A percentile compares a stretch with the other conserved stretches of the same genome.
Conservation (phyloP, 2,888 invertebrate species). For the Melieria picta region DNA sequence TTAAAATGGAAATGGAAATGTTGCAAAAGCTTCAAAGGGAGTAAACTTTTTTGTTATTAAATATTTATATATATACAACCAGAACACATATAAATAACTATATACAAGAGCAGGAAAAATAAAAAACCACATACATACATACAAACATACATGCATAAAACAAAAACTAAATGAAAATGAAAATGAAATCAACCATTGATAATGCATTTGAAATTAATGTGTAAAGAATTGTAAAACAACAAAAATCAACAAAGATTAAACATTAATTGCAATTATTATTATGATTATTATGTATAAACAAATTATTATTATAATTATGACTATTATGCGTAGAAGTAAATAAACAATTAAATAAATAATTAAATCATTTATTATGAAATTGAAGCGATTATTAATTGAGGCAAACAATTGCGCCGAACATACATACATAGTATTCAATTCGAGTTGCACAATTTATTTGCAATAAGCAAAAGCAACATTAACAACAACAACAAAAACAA, state of each 20-base stretch:
- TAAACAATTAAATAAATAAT: constrained; percentile 5
- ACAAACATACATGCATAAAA: constrained; percentile 37
- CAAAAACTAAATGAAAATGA: constrained; percentile 45
- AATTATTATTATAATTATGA: constrained; percentile 30
- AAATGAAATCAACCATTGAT: constrained; percentile 44
- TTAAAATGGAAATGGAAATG: constrained; percentile 31
- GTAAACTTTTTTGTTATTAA: constrained; percentile 57
- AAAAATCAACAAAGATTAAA: constrained; percentile 38
- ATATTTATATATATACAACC: constrained; percentile 48
- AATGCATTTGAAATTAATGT: constrained; percentile 58
- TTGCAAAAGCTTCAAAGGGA: constrained; percentile 52
- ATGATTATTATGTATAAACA: constrained; percentile 31
- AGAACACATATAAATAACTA: constrained; percentile 25
- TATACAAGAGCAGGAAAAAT: constrained; percentile 46
- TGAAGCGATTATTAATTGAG: too few relatives aligned
- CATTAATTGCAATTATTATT: constrained; percentile 26
- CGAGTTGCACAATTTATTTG: too few relatives aligned
- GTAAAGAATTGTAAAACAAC: constrained; percentile 49
- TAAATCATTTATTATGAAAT: too few relatives aligned
- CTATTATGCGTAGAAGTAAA: constrained; percentile 31
- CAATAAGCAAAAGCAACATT: too few relatives aligned
- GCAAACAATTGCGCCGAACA: too few relatives aligned
- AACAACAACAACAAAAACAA: too few relatives aligned
- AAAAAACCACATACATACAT: constrained; percentile 46
- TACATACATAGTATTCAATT: too few relatives aligned